phyloP scores from a whole-genome alignment of 2,888 invertebrate species.

The Drosophila seclusa region DNA sequence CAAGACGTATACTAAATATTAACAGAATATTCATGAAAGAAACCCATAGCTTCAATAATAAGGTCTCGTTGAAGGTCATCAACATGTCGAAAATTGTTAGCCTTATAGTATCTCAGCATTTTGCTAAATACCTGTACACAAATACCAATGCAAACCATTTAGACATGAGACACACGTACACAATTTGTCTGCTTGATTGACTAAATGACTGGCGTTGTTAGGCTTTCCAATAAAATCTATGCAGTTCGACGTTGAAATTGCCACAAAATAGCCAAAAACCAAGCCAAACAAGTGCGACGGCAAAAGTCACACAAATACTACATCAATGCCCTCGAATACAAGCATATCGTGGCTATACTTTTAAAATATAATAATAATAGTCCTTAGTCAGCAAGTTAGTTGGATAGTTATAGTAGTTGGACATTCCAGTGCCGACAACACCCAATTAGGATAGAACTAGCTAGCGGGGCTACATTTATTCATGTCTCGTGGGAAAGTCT shows the following conservation, averaged over 20 bases:
- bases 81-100: not conserved
- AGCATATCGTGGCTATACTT: not conserved
- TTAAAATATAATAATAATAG: not conserved
- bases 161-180: slow-evolving; percentile 4
- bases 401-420: not conserved
- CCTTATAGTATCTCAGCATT: not conserved
- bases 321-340: not conserved
- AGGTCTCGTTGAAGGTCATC: not conserved
- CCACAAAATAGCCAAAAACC: slow-evolving; percentile 68
- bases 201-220: slow-evolving; percentile 40
- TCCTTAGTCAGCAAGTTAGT: not conserved
- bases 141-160: not conserved
- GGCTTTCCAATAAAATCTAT: slow-evolving; percentile 55
- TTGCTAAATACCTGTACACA: not conserved
- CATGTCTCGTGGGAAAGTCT: slow-evolving; percentile 59
- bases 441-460: slow-evolving; percentile 22
- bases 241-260: slow-evolving; percentile 60
- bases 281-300: slow-evolving; percentile 38
- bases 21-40: not conserved
- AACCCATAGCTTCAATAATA: not conserved
- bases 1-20: not conserved
- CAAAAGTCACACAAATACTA: slow-evolving; percentile 3
- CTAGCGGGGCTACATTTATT: slow-evolving; percentile 36
- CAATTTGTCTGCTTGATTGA: slow-evolving; percentile 1
- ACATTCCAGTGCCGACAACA: slow-evolving; percentile 27